phyloP scores from a whole-genome alignment of 2,888 invertebrate genomes.

The Chydorus sphaericus region DNA sequence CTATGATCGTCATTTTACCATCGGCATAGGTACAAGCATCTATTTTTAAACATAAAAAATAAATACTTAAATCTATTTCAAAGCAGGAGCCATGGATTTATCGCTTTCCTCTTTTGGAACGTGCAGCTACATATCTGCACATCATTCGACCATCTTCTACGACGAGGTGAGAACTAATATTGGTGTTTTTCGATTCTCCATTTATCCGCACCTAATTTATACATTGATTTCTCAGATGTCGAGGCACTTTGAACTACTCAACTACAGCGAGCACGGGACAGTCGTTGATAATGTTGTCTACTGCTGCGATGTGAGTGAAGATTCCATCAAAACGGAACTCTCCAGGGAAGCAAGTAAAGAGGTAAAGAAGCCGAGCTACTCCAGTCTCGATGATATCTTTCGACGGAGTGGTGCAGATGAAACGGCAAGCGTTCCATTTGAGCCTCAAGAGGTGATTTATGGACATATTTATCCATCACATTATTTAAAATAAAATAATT shows the following conservation, averaged over 20 bases:
- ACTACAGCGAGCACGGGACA: conserved; percentile 81
- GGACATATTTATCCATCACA: no score
- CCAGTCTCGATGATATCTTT: neutral
- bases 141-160: conserved; percentile 68
- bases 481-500: neutral
- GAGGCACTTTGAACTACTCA: conserved; percentile 77
- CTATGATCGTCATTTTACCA: conserved; percentile 48
- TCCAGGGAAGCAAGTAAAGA: neutral
- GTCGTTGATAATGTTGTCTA: conserved; percentile 53
- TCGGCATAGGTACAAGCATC: conserved; percentile 46
- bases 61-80: conserved; percentile 16
- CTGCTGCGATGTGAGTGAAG: conserved; percentile 36
- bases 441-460: neutral
- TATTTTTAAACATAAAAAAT: neutral
- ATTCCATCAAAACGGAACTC: neutral
- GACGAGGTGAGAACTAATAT: no score
- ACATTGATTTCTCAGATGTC: conserved; percentile 55
- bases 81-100: conserved; percentile 35
- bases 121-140: conserved; percentile 51
- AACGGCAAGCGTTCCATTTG: neutral
- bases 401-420: neutral
- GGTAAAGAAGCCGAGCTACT: neutral
- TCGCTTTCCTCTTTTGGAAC: conserved; percentile 45
- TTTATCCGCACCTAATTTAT: no score
- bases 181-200: conserved; percentile 22